A percentile compares a stretch with the other conserved stretches of the same genome.
Conservation (phyloP, 2,113 vertebrate genomes). For the Leucosticte australis region DNA sequence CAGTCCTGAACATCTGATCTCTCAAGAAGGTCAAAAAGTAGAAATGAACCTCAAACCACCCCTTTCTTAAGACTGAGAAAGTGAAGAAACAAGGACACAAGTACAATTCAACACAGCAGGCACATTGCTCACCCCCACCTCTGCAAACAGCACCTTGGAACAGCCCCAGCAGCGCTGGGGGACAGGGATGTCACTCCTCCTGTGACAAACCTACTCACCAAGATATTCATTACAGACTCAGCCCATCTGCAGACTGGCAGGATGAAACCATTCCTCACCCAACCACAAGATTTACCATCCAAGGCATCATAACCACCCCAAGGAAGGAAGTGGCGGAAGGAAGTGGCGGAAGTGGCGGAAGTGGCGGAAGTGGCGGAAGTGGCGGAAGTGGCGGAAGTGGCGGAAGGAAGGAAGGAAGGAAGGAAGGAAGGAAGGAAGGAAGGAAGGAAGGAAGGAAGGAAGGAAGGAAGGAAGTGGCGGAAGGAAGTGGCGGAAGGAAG, state of each 20-base stretch:
- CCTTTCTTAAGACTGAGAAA: neutral
- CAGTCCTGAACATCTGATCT: neutral
- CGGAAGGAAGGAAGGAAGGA: no score
- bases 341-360: no score
- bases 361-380: no score
- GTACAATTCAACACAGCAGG: neutral
- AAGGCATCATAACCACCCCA: neutral
- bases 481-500: no score
- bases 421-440: neutral
- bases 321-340: no score
- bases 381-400: no score
- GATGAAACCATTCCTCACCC: neutral
- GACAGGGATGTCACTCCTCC: neutral
- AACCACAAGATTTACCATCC: neutral
- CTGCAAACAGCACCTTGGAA: neutral
- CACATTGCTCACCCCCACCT: neutral
- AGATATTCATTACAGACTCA: neutral
- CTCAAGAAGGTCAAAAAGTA: neutral
- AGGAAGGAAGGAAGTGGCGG: neutral
- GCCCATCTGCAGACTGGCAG: neutral
- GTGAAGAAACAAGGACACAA: neutral
- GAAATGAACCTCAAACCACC: neutral
- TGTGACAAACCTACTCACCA: neutral
- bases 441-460: neutral
- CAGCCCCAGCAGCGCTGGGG: neutral